A percentile compares a stretch with the other conserved stretches of the same genome.
Conservation (phyloP, 2,888 invertebrate species). For the Watsonalla binaria region DNA sequence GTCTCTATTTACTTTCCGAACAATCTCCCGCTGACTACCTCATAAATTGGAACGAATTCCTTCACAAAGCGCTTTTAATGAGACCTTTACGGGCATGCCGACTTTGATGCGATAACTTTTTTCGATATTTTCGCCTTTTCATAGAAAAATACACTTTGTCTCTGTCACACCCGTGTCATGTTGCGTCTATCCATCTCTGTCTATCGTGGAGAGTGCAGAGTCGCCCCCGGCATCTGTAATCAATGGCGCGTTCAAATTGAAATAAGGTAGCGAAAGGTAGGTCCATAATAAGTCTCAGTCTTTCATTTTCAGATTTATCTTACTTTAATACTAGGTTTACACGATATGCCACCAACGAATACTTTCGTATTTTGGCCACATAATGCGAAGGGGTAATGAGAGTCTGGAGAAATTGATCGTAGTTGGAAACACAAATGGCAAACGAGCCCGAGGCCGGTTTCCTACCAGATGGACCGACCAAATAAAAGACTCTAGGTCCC, state of each 20-base stretch:
- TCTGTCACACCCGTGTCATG: conserved; percentile 30
- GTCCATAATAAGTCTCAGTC: conserved; percentile 54
- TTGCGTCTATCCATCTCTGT: conserved; percentile 38
- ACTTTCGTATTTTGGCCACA: too few species aligned
- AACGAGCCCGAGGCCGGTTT: too few species aligned
- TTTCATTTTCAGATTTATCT: conserved; percentile 38
- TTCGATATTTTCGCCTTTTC: conserved; percentile 69
- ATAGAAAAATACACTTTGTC: conserved; percentile 55
- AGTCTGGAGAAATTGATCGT: too few species aligned
- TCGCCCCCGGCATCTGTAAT: conserved; percentile 71
- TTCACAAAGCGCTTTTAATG: conserved; percentile 75
- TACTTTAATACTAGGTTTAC: conserved; percentile 22
- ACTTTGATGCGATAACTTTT: conserved; percentile 76
- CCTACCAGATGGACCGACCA: too few species aligned
- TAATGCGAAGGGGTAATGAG: too few species aligned
- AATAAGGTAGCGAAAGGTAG: conserved; percentile 71
- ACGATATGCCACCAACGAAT: too few species aligned
- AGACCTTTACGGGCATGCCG: conserved; percentile 65
- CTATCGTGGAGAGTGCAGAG: conserved; percentile 50
- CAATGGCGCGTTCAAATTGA: conserved; percentile 77
- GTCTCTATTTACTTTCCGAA: conserved; percentile 63
- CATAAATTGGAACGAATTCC: conserved; percentile 71
- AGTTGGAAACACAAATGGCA: too few species aligned
- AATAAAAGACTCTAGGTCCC: too few species aligned
- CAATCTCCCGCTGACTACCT: conserved; percentile 61